Conservation (phyloP, 2,797 vertebrate species). For the Masticophis lateralis region DNA sequence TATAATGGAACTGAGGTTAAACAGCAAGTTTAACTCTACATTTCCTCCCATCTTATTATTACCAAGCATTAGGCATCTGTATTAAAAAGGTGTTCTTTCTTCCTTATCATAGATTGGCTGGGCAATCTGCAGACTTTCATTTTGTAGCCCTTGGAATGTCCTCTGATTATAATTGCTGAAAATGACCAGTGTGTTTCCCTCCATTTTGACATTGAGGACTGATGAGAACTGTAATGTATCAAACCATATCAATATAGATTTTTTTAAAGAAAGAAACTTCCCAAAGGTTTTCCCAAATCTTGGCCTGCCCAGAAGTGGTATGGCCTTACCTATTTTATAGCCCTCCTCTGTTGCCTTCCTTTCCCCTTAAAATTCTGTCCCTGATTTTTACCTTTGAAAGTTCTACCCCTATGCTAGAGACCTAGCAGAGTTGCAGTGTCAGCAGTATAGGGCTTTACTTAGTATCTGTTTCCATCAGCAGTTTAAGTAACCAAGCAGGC, state of each 20-base stretch:
- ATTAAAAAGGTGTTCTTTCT: neutral
- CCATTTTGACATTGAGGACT: neutral
- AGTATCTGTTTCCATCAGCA: neutral
- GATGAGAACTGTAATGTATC: neutral
- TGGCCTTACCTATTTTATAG: neutral
- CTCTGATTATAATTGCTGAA: neutral
- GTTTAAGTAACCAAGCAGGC: neutral
- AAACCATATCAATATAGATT: neutral
- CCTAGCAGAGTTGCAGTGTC: neutral
- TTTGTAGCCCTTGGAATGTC: neutral
- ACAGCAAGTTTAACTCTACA: neutral
- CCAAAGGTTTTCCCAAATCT: neutral
- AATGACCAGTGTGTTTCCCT: neutral
- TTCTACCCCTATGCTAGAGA: neutral
- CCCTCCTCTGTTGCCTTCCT: too few species aligned
- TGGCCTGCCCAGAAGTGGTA: neutral
- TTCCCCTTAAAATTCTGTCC: neutral
- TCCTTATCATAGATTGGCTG: neutral
- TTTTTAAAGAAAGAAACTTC: neutral
- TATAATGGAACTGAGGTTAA: conserved; percentile 6
- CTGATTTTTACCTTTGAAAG: neutral
- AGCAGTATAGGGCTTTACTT: neutral
- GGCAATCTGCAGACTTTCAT: neutral
- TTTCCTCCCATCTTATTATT: neutral
- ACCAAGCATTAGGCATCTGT: neutral